Evolutionary conservation across 2,797 vertebrate genomes (phyloP).

Genomic region (Microcaecilia unicolor): DNA sequence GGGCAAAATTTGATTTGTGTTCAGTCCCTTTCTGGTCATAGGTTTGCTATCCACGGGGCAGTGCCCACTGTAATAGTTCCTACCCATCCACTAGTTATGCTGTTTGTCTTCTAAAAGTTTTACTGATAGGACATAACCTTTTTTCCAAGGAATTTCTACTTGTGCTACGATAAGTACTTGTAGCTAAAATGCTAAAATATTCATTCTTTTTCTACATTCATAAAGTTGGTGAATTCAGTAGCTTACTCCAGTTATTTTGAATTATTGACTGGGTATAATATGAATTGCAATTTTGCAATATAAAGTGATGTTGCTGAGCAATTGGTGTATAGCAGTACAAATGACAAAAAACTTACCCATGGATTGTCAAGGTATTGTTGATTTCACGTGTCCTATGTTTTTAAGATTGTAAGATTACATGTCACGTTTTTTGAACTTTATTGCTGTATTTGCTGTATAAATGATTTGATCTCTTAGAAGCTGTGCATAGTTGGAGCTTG

Average conservation of each 20-base stretch:
- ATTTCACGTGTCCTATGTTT: not conserved
- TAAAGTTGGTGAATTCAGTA: slow-evolving; percentile 4
- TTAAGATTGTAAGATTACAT: too few relatives aligned
- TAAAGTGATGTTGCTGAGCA: too few relatives aligned
- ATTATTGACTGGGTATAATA: too few relatives aligned
- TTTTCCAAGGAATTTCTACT: slow-evolving; percentile 15
- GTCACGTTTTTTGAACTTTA: slow-evolving; percentile 5
- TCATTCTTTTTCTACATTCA: not conserved
- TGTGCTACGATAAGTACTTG: slow-evolving; percentile 10
- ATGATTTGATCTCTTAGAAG: slow-evolving; percentile 8
- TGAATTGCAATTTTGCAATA: too few relatives aligned
- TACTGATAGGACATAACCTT: slow-evolving; percentile 18
- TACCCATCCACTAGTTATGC: too few relatives aligned
- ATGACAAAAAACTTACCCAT: too few relatives aligned
- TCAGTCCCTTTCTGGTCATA: too few relatives aligned
- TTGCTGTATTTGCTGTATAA: not conserved
- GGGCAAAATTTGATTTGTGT: too few relatives aligned
- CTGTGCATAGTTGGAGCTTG: slow-evolving; percentile 7
- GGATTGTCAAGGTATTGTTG: not conserved
- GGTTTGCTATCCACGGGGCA: too few relatives aligned
- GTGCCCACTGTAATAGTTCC: too few relatives aligned
- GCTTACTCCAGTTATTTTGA: too few relatives aligned
- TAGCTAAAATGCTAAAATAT: not conserved
- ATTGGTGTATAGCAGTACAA: too few relatives aligned
- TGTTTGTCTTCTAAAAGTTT: slow-evolving; percentile 7